Conservation (phyloP, 2,888 invertebrate genomes). For the Nycteola revayana region DNA sequence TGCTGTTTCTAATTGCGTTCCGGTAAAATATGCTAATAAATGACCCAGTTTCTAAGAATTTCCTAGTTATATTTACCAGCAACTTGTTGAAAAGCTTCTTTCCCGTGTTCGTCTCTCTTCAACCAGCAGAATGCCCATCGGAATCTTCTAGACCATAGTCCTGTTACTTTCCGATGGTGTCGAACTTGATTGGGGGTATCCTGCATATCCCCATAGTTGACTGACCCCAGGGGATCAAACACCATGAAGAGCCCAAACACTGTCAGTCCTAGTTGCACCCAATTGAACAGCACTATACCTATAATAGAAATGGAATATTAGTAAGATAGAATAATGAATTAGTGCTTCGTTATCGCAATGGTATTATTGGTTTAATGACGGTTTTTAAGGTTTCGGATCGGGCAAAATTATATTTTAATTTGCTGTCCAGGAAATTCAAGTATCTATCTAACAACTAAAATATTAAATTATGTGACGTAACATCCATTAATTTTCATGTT, state of each 20-base stretch:
- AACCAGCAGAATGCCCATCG: slow-evolving; percentile 89
- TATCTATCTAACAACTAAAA: no score
- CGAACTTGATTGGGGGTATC: slow-evolving; percentile 85
- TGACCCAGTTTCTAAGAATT: no score
- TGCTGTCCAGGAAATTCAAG: no score
- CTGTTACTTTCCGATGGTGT: slow-evolving; percentile 86
- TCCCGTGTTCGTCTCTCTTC: slow-evolving; percentile 87
- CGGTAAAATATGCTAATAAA: no score
- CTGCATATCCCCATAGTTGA: slow-evolving; percentile 83
- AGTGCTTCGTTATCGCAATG: no score
- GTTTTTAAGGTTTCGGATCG: no score
- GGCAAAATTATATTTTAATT: no score
- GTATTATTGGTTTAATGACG: no score
- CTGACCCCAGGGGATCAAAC: slow-evolving; percentile 91
- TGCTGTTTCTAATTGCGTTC: no score
- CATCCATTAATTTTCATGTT: no score
- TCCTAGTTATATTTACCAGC: slow-evolving; percentile 85
- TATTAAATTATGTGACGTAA: no score
- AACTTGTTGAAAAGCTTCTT: slow-evolving; percentile 90
- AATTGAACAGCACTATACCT: slow-evolving; percentile 91
- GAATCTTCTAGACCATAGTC: slow-evolving; percentile 88
- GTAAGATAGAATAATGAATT: no score
- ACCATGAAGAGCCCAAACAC: slow-evolving; percentile 89
- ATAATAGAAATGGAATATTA: slow-evolving; percentile 15
- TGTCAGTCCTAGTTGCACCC: slow-evolving; percentile 88